Percentiles rank a stretch among this genome's conserved stretches.
phyloP scores from a whole-genome alignment of 2,888 invertebrate genomes.

The Lycia hirtaria region DNA sequence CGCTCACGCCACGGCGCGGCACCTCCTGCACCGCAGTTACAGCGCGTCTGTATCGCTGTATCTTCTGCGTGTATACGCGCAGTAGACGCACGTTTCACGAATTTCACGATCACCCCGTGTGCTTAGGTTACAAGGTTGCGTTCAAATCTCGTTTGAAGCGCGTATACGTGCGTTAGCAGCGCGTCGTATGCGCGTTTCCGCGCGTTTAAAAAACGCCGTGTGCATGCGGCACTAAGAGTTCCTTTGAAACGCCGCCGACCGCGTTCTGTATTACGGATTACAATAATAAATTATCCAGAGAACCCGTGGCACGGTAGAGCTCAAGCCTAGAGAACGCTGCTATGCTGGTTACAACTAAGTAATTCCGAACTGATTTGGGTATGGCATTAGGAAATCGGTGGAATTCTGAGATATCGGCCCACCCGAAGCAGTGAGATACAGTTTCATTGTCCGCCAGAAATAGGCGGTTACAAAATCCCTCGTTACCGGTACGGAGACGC shows the following conservation, averaged over 20 bases:
- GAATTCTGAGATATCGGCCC: conserved; percentile 51
- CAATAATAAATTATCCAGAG: conserved; percentile 58
- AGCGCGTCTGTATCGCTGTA: no score
- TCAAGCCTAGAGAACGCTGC: conserved; percentile 36
- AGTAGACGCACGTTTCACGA: no score
- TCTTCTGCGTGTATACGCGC: no score
- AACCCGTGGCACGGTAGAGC: conserved; percentile 17
- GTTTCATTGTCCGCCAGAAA: conserved; percentile 66
- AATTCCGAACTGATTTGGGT: conserved; percentile 46
- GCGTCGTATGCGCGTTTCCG: no score
- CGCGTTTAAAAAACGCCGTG: no score
- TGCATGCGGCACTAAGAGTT: no score
- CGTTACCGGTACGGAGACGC: conserved; percentile 63
- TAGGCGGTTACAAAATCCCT: conserved; percentile 68
- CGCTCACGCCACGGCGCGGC: no score
- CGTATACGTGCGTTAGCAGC: no score
- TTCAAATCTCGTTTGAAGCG: no score
- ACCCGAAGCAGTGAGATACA: conserved; percentile 57
- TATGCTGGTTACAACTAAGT: conserved; percentile 48
- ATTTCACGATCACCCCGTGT: no score
- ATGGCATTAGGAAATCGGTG: conserved; percentile 53
- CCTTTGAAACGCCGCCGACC: conserved; percentile 64
- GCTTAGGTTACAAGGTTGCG: no score
- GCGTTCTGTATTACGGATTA: conserved; percentile 66
- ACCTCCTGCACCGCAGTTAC: no score